Evolutionary conservation across 2,888 invertebrate genomes (phyloP), one percentile per base, ranked within the genome.

Genomic region (Heliconius hortense): DNA sequence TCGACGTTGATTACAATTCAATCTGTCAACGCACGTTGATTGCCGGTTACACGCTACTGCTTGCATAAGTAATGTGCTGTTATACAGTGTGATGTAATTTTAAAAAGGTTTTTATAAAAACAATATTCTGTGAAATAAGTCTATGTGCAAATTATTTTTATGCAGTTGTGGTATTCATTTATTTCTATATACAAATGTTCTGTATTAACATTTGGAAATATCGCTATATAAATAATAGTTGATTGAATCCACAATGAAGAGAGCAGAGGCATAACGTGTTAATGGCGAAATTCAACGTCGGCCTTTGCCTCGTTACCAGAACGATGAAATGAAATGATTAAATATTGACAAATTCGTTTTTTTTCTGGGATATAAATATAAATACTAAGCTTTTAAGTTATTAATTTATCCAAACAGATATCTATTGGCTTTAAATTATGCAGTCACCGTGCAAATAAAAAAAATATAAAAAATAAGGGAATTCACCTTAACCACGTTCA

Each of bases 61-160:
- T 69, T 69, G 69, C 69, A 24, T 67, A 62, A 75, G 48, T 64
- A 62, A 72, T 75, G 48, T 2, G 43, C 64, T 53, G 56, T n/a
- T 68, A 68, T 24, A 24, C 35, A n/a, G 31, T 35, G 21, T 56
- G 53, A 15, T 56, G 8, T 35, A 1, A 31, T 26, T 48, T 28
- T 48, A 26, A 48, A 48, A 18, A 18, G 21, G 11, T 31, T 68
- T 48, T 11, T 26, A 26, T 15, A 39, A 18, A 26, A 53, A 53
- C 8, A 53, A 53, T 21, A 53, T n/a, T 53, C 15, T 48, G 15
- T 48, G 1, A 15, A 18, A 48, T 48, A 48, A 5, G 48, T 18
- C 18, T 15, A 48, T 48, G 48, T 48, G 48, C 18, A 48, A 18
- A 18, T 48, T 18, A 18, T 48, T 48, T 48, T 18, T 48, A 48